Conservation (phyloP, 1,140 invertebrate genomes). For the Drosophila orosa region DNA sequence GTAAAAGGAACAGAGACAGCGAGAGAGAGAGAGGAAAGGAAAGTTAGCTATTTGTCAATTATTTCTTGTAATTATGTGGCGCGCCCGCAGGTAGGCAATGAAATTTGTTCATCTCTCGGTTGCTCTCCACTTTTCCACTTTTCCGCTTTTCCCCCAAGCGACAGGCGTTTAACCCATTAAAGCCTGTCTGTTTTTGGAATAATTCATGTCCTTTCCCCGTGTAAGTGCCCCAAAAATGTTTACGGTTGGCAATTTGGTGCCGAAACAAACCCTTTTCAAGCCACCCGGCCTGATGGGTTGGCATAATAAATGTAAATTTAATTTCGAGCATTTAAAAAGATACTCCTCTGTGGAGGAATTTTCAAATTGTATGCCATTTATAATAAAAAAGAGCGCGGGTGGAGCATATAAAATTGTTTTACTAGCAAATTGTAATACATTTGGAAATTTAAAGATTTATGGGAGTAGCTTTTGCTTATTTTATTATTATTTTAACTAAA, state of each 20-base stretch:
- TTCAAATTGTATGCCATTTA: slow-evolving; percentile 20
- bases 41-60: slow-evolving; percentile 50
- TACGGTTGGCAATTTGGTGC: slow-evolving; percentile 34
- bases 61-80: slow-evolving; percentile 48
- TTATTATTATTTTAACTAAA: background rate
- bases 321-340: slow-evolving; percentile 35
- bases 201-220: slow-evolving; percentile 8
- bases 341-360: slow-evolving; percentile 29
- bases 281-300: background rate
- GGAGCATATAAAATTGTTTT: background rate
- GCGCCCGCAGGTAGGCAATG: slow-evolving; percentile 44
- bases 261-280: slow-evolving; percentile 9
- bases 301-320: slow-evolving; percentile 37
- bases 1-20: background rate
- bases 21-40: slow-evolving; percentile 1
- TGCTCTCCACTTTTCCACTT: slow-evolving; percentile 24
- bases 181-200: slow-evolving; percentile 26
- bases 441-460: background rate
- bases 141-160: slow-evolving; percentile 13
- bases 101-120: slow-evolving; percentile 34
- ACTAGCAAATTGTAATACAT: slow-evolving; percentile 3
- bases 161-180: slow-evolving; percentile 33
- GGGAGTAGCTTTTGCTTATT: background rate
- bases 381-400: slow-evolving; percentile 1
- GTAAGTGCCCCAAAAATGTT: slow-evolving; percentile 40